Conservation (phyloP, 1,140 invertebrate species). For the Thrips palmi region DNA sequence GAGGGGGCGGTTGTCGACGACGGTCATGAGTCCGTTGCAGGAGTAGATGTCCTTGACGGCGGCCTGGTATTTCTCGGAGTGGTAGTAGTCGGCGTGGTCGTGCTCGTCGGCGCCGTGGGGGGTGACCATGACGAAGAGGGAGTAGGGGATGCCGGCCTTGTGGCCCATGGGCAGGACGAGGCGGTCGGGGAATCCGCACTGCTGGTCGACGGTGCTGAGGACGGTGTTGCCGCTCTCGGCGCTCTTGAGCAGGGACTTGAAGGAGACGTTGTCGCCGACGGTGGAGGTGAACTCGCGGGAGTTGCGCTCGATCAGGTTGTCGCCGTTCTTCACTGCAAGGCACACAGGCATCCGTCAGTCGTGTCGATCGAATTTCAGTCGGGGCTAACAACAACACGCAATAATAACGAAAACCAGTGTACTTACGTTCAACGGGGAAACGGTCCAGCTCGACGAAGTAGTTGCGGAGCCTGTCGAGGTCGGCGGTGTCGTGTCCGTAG, state of each 20-base stretch:
- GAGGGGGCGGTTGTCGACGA: slow-evolving; percentile 11
- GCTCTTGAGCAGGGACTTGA: too few relatives aligned
- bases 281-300: slow-evolving; percentile 24
- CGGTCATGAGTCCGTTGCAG: slow-evolving; percentile 8
- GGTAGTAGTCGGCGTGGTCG: not conserved
- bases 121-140: slow-evolving; percentile 35
- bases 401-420: not conserved
- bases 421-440: slow-evolving; percentile 18
- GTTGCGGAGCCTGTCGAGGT: too few relatives aligned
- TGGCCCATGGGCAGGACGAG: slow-evolving; percentile 38
- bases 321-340: slow-evolving; percentile 22
- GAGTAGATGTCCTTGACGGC: slow-evolving; percentile 3
- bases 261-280: slow-evolving; percentile 18
- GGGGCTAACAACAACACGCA: not conserved
- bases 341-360: too few relatives aligned
- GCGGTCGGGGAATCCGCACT: slow-evolving; percentile 30
- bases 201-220: too few relatives aligned
- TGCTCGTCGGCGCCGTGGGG: slow-evolving; percentile 21
- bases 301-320: slow-evolving; percentile 22
- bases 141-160: slow-evolving; percentile 34
- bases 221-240: too few relatives aligned
- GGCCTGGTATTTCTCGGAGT: not conserved
- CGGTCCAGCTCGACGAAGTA: slow-evolving; percentile 22
- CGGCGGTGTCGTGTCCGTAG: too few relatives aligned
- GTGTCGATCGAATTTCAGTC: too few relatives aligned